Evolutionary conservation across 1,140 invertebrate genomes (phyloP).

Genomic region (Platorchestia sp.): DNA sequence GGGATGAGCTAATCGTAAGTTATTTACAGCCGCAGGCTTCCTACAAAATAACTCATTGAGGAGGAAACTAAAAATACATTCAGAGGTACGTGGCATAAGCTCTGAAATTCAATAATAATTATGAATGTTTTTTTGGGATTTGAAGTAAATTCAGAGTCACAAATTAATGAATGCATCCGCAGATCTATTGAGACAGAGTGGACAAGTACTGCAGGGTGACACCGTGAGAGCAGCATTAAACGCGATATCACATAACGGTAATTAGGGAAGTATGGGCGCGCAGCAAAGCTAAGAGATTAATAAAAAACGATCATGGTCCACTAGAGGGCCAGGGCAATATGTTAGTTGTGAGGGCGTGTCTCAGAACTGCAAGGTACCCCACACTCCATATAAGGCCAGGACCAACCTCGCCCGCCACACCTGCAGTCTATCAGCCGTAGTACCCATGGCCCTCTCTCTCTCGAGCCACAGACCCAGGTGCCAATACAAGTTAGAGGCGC

Average conservation of each 20-base stretch:
- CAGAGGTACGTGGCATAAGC: not conserved
- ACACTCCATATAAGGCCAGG: not conserved
- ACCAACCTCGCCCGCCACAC: not conserved
- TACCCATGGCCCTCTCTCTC: not conserved
- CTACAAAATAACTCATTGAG: not conserved
- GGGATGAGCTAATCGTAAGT: too few species aligned
- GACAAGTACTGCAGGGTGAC: not conserved
- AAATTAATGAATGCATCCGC: not conserved
- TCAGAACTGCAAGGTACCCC: slow-evolving; percentile 19
- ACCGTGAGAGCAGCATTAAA: not conserved
- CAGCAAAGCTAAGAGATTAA: not conserved
- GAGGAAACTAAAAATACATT: not conserved
- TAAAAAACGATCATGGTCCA: not conserved
- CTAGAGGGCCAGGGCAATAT: not conserved
- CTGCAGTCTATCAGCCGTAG: not conserved
- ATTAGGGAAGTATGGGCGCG: not conserved
- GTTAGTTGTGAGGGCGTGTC: not conserved
- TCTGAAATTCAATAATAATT: not conserved
- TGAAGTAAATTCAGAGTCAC: not conserved
- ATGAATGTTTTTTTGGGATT: not conserved
- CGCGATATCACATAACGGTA: not conserved
- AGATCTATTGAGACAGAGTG: not conserved
- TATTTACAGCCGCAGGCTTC: not conserved
- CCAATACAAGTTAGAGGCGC: not conserved
- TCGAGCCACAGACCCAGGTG: not conserved